Percentiles rank a stretch among this genome's conserved stretches.
phyloP scores from a whole-genome alignment of 2,113 vertebrate genomes.

The Cyanoliseus patagonus region DNA sequence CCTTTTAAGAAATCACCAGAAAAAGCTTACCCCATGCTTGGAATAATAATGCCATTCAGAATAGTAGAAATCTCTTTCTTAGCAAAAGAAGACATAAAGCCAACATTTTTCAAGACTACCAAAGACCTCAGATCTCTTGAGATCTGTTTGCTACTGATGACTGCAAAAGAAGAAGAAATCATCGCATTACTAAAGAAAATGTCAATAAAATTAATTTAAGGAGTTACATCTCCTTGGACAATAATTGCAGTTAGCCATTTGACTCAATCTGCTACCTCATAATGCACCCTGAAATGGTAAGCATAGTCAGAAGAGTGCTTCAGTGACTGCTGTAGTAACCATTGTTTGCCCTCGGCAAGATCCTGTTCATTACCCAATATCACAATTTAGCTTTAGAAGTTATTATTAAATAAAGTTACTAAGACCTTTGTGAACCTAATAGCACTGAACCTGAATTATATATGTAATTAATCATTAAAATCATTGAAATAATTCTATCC shows the following conservation, averaged over 20 bases:
- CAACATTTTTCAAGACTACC: neutral
- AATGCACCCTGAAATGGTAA: neutral
- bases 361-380: neutral
- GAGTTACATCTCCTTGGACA: neutral
- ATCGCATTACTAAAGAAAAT: neutral
- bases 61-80: neutral
- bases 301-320: neutral
- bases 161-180: neutral
- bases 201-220: neutral
- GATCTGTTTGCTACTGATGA: neutral
- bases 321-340: neutral
- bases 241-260: neutral
- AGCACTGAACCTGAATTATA: neutral
- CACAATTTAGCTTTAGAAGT: neutral
- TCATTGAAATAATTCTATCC: neutral
- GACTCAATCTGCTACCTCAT: neutral
- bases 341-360: neutral
- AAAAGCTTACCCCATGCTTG: neutral
- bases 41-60: neutral
- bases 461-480: neutral
- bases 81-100: neutral
- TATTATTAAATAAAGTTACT: neutral
- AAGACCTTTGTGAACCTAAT: neutral
- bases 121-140: neutral
- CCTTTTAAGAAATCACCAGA: neutral